phyloP scores from a whole-genome alignment of 2,797 vertebrate species.

The Cuniculus paca region DNA sequence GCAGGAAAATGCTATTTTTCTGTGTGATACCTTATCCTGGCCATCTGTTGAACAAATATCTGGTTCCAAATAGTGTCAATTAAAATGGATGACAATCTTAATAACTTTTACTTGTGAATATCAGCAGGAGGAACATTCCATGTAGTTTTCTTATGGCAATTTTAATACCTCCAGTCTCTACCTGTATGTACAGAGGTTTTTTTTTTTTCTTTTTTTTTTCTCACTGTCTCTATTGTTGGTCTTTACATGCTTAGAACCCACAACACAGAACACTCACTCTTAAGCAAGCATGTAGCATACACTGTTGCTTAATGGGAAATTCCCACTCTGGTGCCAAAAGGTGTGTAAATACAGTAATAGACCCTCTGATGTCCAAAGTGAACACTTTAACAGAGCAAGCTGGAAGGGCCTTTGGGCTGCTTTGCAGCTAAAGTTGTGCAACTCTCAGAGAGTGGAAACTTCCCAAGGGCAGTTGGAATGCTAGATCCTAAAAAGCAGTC shows the following conservation, averaged over 20 bases:
- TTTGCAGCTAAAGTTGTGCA: slow-evolving; percentile 87
- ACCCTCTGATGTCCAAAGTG: slow-evolving; percentile 85
- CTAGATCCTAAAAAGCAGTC: slow-evolving; percentile 12
- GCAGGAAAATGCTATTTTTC: slow-evolving; percentile 83
- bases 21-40: slow-evolving; percentile 81
- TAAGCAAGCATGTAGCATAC: slow-evolving; percentile 84
- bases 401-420: slow-evolving; percentile 82
- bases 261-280: slow-evolving; percentile 81
- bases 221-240: background rate
- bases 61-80: slow-evolving; percentile 77
- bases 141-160: background rate
- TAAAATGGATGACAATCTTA: slow-evolving; percentile 74
- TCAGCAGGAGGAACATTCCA: background rate
- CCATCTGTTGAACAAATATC: slow-evolving; percentile 87
- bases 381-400: slow-evolving; percentile 86
- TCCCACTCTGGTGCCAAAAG: slow-evolving; percentile 64
- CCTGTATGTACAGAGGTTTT: background rate
- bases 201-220: background rate
- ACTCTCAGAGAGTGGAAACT: slow-evolving; percentile 81
- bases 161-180: background rate
- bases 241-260: slow-evolving; percentile 83
- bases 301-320: slow-evolving; percentile 72
- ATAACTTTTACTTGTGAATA: slow-evolving; percentile 66
- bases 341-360: slow-evolving; percentile 85
- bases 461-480: slow-evolving; percentile 72